Evolutionary conservation across 2,888 invertebrate genomes (phyloP).

Genomic region (Shargacucullia verbasci): DNA sequence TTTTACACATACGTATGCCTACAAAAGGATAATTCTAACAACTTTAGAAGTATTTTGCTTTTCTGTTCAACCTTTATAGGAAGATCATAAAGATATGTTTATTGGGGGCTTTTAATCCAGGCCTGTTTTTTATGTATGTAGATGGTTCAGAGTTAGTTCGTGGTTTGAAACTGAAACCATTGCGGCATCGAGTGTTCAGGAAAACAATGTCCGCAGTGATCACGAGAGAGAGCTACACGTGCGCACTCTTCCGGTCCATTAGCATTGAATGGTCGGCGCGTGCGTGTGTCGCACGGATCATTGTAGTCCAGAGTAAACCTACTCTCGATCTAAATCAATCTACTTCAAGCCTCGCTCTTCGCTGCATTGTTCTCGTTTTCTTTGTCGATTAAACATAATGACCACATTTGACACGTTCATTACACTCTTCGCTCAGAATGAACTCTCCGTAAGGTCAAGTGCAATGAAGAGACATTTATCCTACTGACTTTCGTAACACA

Average conservation of each 20-base stretch:
- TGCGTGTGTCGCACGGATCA: slow-evolving; percentile 79
- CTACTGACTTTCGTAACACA: slow-evolving; percentile 63
- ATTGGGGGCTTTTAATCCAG: background rate
- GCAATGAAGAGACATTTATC: slow-evolving; percentile 70
- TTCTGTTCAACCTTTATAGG: slow-evolving; percentile 34
- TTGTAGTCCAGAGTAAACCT: slow-evolving; percentile 77
- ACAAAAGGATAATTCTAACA: slow-evolving; percentile 59
- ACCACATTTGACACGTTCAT: slow-evolving; percentile 79
- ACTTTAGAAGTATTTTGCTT: slow-evolving; percentile 44
- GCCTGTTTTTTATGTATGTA: background rate
- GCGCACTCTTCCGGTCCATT: slow-evolving; percentile 84
- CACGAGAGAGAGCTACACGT: slow-evolving; percentile 78
- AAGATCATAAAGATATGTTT: slow-evolving; percentile 13
- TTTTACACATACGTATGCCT: slow-evolving; percentile 60
- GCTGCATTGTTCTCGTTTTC: slow-evolving; percentile 79
- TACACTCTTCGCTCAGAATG: slow-evolving; percentile 63
- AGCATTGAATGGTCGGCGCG: slow-evolving; percentile 86
- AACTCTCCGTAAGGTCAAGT: slow-evolving; percentile 73
- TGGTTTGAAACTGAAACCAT: slow-evolving; percentile 66
- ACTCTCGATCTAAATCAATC: slow-evolving; percentile 82
- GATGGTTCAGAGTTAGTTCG: background rate
- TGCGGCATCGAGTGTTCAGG: slow-evolving; percentile 63
- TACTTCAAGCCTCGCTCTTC: slow-evolving; percentile 65
- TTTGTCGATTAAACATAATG: slow-evolving; percentile 80
- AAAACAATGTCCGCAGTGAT: slow-evolving; percentile 78